Conservation (phyloP, 2,888 invertebrate genomes). For the Lordiphosa andalusiaca region DNA sequence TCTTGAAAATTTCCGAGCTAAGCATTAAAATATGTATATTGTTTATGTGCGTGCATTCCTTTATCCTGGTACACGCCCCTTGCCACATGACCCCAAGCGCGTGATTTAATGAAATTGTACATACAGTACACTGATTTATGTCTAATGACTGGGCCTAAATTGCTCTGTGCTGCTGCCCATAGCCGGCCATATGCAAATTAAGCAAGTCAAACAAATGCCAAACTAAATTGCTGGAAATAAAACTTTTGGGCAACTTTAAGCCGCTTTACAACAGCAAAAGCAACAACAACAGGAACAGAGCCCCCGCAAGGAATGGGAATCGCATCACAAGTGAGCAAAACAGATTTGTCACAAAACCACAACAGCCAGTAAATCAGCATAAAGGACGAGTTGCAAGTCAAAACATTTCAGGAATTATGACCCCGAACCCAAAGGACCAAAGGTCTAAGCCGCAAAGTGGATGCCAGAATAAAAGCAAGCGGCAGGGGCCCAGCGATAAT, state of each 20-base stretch:
- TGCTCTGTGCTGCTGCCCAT: constrained; percentile 14
- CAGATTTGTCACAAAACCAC: constrained; percentile 74
- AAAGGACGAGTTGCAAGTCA: constrained; percentile 71
- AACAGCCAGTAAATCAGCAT: constrained; percentile 75
- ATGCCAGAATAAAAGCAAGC: constrained; percentile 10
- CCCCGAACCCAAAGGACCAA: constrained; percentile 48
- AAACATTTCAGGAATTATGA: constrained; percentile 73
- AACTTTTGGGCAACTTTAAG: constrained; percentile 64
- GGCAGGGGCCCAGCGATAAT: constrained; percentile 56
- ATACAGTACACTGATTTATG: constrained; percentile 56
- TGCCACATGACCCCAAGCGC: constrained; percentile 25
- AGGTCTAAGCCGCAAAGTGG: constrained; percentile 44
- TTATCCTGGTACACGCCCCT: constrained; percentile 24
- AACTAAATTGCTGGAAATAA: constrained; percentile 71
- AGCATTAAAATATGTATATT: constrained; percentile 13
- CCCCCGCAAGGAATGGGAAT: constrained; percentile 32
- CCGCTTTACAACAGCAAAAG: constrained; percentile 24
- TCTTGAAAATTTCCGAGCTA: too few relatives aligned
- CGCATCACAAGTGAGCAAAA: constrained; percentile 70
- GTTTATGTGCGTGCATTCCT: constrained; percentile 18
- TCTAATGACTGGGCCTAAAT: constrained; percentile 58
- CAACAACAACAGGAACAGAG: background rate
- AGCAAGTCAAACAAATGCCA: constrained; percentile 60
- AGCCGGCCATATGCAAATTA: constrained; percentile 32
- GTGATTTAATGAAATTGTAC: constrained; percentile 62